Conservation (phyloP, 2,113 vertebrate genomes). For the Pelecanus crispus region DNA sequence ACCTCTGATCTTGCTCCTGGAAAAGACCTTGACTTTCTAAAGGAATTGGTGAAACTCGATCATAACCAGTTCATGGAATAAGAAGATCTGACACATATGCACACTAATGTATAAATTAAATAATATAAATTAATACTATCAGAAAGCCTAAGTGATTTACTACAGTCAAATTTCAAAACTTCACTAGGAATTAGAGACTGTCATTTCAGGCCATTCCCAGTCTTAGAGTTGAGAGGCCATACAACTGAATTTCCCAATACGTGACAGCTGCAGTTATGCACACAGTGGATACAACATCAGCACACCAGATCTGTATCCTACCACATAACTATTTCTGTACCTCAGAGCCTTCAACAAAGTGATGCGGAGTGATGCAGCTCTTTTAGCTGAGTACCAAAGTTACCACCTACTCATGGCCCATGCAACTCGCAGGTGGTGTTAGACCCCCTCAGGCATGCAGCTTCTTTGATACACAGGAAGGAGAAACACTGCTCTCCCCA, state of each 20-base stretch:
- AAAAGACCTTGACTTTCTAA: neutral
- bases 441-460: no score
- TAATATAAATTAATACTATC: neutral
- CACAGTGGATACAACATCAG: neutral
- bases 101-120: neutral
- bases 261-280: neutral
- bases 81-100: neutral
- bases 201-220: neutral
- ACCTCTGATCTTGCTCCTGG: neutral
- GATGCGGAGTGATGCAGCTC: neutral
- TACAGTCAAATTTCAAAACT: neutral
- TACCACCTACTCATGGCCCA: no score
- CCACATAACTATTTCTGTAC: neutral
- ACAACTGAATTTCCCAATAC: neutral
- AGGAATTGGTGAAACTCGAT: neutral
- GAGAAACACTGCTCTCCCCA: neutral
- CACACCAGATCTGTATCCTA: neutral
- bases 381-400: neutral
- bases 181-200: neutral
- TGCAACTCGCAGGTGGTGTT: rapidly evolving
- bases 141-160: neutral
- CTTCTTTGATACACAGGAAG: neutral
- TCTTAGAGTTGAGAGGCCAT: no score
- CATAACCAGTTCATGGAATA: neutral
- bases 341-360: neutral